These are phyloP conservation scores for Cirrhinus molitorella DNA, from an alignment of 2,797 vertebrate species.

Conservation along the genomic window DNA sequence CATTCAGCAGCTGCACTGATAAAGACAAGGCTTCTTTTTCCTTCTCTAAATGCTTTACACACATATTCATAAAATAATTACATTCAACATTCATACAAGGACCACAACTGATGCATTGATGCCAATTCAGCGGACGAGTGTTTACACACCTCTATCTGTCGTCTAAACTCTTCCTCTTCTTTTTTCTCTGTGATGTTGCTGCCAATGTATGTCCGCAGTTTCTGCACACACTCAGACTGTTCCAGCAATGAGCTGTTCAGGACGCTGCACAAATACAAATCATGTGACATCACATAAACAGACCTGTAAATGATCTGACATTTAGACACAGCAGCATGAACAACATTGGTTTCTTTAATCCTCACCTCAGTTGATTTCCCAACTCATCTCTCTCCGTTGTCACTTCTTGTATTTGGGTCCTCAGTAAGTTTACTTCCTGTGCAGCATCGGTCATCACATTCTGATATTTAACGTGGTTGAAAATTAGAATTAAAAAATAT, in stretches of 20 bases:
- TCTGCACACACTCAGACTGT: constrained; percentile 78
- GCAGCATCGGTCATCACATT: constrained; percentile 66
- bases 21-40: constrained; percentile 81
- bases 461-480: constrained; percentile 58
- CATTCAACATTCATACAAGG: neutral
- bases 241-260: constrained; percentile 74
- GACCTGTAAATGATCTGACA: constrained; percentile 39
- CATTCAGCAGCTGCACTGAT: constrained; percentile 82
- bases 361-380: constrained; percentile 76
- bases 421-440: constrained; percentile 72
- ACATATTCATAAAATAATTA: constrained; percentile 28
- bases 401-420: constrained; percentile 67
- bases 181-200: constrained; percentile 74
- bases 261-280: constrained; percentile 70
- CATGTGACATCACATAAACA: neutral
- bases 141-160: constrained; percentile 75
- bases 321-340: neutral
- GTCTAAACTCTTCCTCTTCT: constrained; percentile 73
- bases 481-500: neutral
- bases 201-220: constrained; percentile 82
- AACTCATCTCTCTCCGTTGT: constrained; percentile 74
- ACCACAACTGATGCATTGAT: constrained; percentile 30
- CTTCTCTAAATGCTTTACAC: constrained; percentile 80
- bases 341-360: neutral
- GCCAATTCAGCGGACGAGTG: constrained; percentile 62